A percentile compares a stretch with the other conserved stretches of the same genome.
phyloP scores from a whole-genome alignment of 2,888 invertebrate species.

The Euspilapteryx auroguttella region DNA sequence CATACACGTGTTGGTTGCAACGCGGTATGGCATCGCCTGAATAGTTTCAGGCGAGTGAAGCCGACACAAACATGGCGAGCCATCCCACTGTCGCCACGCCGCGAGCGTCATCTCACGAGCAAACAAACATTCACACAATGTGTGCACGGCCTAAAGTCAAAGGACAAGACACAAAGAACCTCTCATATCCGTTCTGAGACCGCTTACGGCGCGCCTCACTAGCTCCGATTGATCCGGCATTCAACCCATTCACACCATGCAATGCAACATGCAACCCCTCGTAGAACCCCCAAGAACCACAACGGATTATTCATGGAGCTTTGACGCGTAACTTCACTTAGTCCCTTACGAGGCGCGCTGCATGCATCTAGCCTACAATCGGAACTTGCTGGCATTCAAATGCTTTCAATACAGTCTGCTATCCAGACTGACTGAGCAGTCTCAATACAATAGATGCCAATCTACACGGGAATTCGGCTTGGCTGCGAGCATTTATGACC shows the following conservation, averaged over 20 bases:
- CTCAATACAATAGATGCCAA: slow-evolving; percentile 46
- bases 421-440: slow-evolving; percentile 18
- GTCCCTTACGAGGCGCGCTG: too few species aligned
- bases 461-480: slow-evolving; percentile 40
- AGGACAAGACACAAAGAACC: slow-evolving; percentile 2
- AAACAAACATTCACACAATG: too few species aligned
- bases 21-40: slow-evolving; percentile 19
- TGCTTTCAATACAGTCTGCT: slow-evolving; percentile 33
- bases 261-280: too few species aligned
- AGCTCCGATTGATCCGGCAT: too few species aligned
- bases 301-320: too few species aligned
- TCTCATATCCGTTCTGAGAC: too few species aligned
- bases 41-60: slow-evolving; percentile 27
- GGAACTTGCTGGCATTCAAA: slow-evolving; percentile 42
- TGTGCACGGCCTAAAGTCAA: too few species aligned
- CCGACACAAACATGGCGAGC: slow-evolving; percentile 32
- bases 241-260: too few species aligned
- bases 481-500: slow-evolving; percentile 16
- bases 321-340: too few species aligned
- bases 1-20: slow-evolving; percentile 1
- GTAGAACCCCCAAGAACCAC: too few species aligned
- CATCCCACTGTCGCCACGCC: slow-evolving; percentile 27
- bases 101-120: slow-evolving; percentile 34
- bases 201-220: too few species aligned
- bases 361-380: slow-evolving; percentile 28